Base-by-base conservation (phyloP, 2,113 vertebrate genomes). In the Coryphaenoides rupestris region DNA sequence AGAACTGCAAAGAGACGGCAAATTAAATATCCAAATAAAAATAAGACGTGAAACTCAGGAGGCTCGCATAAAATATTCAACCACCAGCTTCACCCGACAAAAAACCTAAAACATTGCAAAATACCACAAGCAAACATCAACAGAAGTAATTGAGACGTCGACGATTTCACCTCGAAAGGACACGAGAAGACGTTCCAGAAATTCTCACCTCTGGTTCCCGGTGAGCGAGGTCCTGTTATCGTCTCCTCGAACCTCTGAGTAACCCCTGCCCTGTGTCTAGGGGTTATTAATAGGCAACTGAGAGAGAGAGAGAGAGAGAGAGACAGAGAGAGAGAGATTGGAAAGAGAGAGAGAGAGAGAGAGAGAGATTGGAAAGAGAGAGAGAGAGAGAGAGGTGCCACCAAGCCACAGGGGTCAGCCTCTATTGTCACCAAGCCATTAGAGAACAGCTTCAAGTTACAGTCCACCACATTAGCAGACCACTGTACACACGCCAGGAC, bases 261-360 rank as follows among this genome's bases (percentile, higher is more conserved):
- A 84, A 84, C 82, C 84, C 77, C 80, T 86, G 77, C 74, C 68
- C 77, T 68, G 70, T 68, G 70, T 85, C 68, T 84, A 75, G 65
- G 66, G 70, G 63, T 74, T 89, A 89, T 89, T 89, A 89, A 90
- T 90, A 89, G 86, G 74, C 66, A 26, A 66, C 62, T 56, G 73
- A 63, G 63, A 67, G 66, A 63, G 58, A 40, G 5, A 40, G 33
- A 33, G 28, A 33, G 28, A 33, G 28, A 33, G 28, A 33, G 28
- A 33, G 28, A 33, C 5, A 33, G 28, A 2, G 28, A 33, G 28
- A 33, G 28, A 33, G 28, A 33, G 28, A 33, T 33, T 33, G 28
- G 28, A 33, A 10, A 33, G 28, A 10, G 10, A 33, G 28, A 2
- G 28, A 4, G 5, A 33, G 33, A 40, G 33, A 40, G 33, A 9